phyloP scores from a whole-genome alignment of 2,888 invertebrate genomes.

The Cacoxenus indagator region DNA sequence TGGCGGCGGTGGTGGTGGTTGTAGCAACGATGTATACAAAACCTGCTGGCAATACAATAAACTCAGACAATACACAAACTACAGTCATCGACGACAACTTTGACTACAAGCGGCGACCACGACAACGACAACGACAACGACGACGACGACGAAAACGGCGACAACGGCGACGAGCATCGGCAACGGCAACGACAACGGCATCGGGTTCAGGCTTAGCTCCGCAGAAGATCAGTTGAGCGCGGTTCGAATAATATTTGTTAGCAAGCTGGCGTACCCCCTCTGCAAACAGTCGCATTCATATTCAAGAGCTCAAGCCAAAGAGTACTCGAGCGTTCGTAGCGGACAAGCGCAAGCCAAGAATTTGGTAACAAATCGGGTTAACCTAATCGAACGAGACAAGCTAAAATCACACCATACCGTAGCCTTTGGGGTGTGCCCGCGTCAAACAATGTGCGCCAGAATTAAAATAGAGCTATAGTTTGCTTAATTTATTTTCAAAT shows the following conservation, averaged over 20 bases:
- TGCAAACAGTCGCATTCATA: conserved; percentile 73
- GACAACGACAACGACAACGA: conserved; percentile 28
- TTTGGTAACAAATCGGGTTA: conserved; percentile 6
- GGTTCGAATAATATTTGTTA: conserved; percentile 71
- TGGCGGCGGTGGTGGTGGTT: background rate
- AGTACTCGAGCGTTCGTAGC: conserved; percentile 69
- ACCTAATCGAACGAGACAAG: conserved; percentile 19
- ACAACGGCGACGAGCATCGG: conserved; percentile 26
- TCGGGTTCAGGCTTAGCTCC: conserved; percentile 23
- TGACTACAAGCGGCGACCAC: background rate
- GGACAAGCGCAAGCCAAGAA: conserved; percentile 31
- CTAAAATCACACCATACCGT: background rate
- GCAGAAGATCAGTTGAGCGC: conserved; percentile 67
- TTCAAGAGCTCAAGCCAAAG: conserved; percentile 71
- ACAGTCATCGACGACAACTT: conserved; percentile 27
- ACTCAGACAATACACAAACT: conserved; percentile 33
- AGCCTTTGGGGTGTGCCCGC: background rate
- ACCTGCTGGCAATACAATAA: conserved; percentile 27
- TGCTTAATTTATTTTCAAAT: conserved; percentile 55
- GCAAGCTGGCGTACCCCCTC: conserved; percentile 72
- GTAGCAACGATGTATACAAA: conserved; percentile 15
- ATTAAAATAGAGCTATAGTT: conserved; percentile 47
- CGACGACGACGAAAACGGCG: conserved; percentile 14
- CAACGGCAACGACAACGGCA: conserved; percentile 30
- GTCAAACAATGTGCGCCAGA: conserved; percentile 40